Conservation (phyloP, 2,113 vertebrate species). For the Proteles cristata region DNA sequence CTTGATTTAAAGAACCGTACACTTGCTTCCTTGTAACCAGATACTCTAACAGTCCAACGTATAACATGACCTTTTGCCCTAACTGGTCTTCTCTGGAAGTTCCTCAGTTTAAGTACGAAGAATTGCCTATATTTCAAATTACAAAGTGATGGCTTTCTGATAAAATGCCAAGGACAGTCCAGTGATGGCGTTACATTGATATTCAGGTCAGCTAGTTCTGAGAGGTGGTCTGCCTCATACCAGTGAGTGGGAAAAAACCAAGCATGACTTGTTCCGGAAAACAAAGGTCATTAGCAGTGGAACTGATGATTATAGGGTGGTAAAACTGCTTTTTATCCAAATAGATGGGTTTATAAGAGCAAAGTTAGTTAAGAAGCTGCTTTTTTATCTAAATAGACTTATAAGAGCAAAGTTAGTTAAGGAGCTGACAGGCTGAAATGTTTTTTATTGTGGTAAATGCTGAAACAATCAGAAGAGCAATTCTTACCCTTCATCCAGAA, state of each 20-base stretch:
- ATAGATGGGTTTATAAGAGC: slow-evolving; percentile 1
- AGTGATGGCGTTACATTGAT: neutral
- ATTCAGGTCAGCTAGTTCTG: neutral
- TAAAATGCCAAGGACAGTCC: neutral
- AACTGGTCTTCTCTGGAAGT: neutral
- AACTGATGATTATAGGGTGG: neutral
- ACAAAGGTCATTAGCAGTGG: neutral
- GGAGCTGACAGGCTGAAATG: neutral
- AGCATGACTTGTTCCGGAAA: neutral
- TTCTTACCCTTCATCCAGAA: neutral
- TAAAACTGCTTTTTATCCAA: slow-evolving; percentile 24
- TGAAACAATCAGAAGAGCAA: neutral
- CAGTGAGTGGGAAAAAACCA: neutral
- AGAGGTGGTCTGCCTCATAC: neutral
- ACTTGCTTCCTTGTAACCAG: neutral
- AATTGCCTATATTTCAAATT: neutral
- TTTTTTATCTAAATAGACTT: slow-evolving; percentile 38
- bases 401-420: slow-evolving; percentile 38
- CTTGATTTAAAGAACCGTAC: neutral
- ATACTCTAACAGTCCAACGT: neutral
- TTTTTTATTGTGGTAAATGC: slow-evolving; percentile 9
- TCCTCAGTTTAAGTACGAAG: slow-evolving; percentile 20
- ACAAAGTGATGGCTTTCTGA: slow-evolving; percentile 1
- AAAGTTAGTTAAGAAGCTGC: slow-evolving; percentile 19
- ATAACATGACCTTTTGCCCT: neutral